phyloP scores from a whole-genome alignment of 2,797 vertebrate genomes.

The Dicrostonyx torquatus region DNA sequence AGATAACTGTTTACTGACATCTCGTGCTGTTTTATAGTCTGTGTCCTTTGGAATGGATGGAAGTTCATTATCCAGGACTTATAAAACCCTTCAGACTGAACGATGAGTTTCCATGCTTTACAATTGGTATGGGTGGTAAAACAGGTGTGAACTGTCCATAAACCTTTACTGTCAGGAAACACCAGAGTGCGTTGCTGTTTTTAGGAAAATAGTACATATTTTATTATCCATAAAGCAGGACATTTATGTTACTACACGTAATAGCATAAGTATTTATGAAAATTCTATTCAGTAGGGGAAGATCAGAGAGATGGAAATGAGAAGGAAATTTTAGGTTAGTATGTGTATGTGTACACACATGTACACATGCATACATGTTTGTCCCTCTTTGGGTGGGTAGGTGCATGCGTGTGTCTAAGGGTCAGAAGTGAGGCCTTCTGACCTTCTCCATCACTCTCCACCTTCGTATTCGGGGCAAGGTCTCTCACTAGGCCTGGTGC shows the following conservation, averaged over 20 bases:
- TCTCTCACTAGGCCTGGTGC: background rate
- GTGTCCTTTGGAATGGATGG: slow-evolving; percentile 28
- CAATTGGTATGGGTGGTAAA: slow-evolving; percentile 59
- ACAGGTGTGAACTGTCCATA: slow-evolving; percentile 43
- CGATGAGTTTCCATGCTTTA: slow-evolving; percentile 58
- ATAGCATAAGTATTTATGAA: slow-evolving; percentile 7
- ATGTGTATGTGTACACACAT: background rate
- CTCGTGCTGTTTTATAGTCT: slow-evolving; percentile 48
- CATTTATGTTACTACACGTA: slow-evolving; percentile 57
- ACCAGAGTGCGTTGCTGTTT: slow-evolving; percentile 7
- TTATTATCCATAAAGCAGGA: slow-evolving; percentile 51
- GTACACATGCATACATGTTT: background rate
- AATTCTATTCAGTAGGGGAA: slow-evolving; percentile 13
- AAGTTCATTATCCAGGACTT: slow-evolving; percentile 58
- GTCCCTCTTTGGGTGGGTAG: background rate
- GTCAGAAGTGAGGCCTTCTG: background rate
- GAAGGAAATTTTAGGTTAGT: background rate
- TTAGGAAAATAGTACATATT: slow-evolving; percentile 60
- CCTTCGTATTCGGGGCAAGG: background rate
- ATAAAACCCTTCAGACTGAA: slow-evolving; percentile 65
- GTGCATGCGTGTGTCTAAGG: background rate
- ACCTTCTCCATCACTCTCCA: background rate
- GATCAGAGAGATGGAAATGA: background rate
- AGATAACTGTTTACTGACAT: slow-evolving; percentile 58
- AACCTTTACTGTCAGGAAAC: slow-evolving; percentile 69